Evolutionary conservation across 2,888 invertebrate genomes (phyloP).

Genomic region (Drosophila ustulata): DNA sequence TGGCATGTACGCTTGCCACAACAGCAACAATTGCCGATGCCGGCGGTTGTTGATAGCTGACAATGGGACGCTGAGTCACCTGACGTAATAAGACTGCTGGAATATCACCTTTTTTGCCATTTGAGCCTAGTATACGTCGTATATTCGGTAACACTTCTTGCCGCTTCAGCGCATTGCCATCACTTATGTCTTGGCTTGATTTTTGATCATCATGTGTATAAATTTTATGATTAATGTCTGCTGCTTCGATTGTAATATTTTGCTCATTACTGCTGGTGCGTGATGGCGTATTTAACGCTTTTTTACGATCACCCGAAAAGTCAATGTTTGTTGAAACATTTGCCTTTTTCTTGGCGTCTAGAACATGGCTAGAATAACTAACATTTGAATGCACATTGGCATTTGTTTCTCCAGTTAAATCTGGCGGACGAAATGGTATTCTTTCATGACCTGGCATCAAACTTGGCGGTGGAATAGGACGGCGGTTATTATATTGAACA

Average conservation of each 20-base stretch:
- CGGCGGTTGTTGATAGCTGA: slow-evolving; percentile 76
- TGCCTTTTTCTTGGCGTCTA: slow-evolving; percentile 26
- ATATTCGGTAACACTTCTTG: slow-evolving; percentile 92
- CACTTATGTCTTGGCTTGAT: slow-evolving; percentile 20
- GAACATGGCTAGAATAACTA: slow-evolving; percentile 32
- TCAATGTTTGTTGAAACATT: slow-evolving; percentile 3
- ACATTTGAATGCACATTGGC: slow-evolving; percentile 24
- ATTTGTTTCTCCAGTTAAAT: slow-evolving; percentile 62
- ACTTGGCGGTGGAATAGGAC: slow-evolving; percentile 94
- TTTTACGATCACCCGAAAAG: slow-evolving; percentile 85
- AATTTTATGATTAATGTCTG: slow-evolving; percentile 17
- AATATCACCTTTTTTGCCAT: slow-evolving; percentile 93
- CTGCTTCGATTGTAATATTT: slow-evolving; percentile 35
- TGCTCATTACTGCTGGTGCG: slow-evolving; percentile 82
- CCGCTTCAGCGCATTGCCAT: slow-evolving; percentile 35
- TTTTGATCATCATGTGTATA: slow-evolving; percentile 45
- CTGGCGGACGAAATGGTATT: slow-evolving; percentile 91
- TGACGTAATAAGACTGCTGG: slow-evolving; percentile 91
- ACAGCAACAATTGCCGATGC: slow-evolving; percentile 79
- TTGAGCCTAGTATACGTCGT: slow-evolving; percentile 93
- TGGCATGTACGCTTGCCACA: slow-evolving; percentile 33
- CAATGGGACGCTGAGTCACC: slow-evolving; percentile 87
- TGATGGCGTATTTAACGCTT: slow-evolving; percentile 91
- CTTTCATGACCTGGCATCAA: slow-evolving; percentile 92
- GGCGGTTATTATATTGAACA: slow-evolving; percentile 87